phyloP scores from a whole-genome alignment of 2,797 vertebrate genomes.

The Peromyscus nudipes region DNA sequence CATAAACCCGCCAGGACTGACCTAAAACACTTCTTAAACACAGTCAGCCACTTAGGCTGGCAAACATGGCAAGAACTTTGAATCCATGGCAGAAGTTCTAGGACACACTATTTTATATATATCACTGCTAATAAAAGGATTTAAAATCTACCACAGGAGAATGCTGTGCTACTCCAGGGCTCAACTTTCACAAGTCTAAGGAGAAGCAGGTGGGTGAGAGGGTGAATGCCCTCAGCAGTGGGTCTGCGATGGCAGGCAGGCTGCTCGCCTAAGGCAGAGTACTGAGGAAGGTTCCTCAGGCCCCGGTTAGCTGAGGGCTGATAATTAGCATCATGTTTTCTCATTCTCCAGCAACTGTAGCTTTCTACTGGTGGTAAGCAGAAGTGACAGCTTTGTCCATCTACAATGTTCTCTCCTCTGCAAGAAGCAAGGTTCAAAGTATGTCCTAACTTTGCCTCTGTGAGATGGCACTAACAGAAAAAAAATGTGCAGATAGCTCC shows the following conservation, averaged over 20 bases:
- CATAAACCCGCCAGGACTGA: background rate
- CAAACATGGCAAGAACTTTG: constrained; percentile 31
- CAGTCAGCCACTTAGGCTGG: constrained; percentile 34
- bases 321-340: constrained; percentile 38
- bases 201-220: background rate
- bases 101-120: background rate
- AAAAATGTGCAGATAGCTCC: background rate
- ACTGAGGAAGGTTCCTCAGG: background rate
- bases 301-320: constrained; percentile 39
- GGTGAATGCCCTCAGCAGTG: background rate
- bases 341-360: constrained; percentile 18
- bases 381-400: constrained; percentile 56
- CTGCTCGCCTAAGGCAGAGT: background rate
- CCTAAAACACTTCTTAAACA: constrained; percentile 57
- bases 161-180: background rate
- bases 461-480: background rate
- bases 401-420: constrained; percentile 35
- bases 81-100: background rate
- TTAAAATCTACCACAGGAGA: background rate
- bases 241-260: background rate
- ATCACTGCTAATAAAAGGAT: background rate
- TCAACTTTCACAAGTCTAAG: background rate
- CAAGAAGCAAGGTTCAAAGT: background rate
- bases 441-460: background rate
- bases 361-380: constrained; percentile 31